Evolutionary conservation across 1,140 invertebrate genomes (phyloP), one percentile per base, ranked within the genome.

Genomic region (Platyscapa corneri): DNA sequence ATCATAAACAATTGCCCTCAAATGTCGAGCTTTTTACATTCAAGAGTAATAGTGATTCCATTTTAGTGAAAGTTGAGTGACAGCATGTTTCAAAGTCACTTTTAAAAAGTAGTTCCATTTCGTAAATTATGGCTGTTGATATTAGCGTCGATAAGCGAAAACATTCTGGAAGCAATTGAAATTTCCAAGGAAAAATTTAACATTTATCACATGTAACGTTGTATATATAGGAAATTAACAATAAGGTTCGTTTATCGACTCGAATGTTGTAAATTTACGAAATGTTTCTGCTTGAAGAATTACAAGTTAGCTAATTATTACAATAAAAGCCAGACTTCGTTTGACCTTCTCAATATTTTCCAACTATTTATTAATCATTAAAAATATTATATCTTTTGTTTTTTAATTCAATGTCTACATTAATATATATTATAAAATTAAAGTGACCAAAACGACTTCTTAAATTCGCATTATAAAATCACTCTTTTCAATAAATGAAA

Each of bases 71-170:
- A 80, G 0, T 77, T 60, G 0, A 74, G 23, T 60, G 49, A 79
- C 32, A 60, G 64, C 56, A 18, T 79, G 60, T 30, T 60, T 85
- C 6, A 37, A 53, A 82, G 78, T 53, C 67, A 65, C 42, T 10
- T 82, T 27, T 23, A 60, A 32, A 42, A 86, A 82, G 56, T 23
- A 82, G 81, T 80, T 86, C 46, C 81, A 86, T 86, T 83, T 83
- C 85, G 81, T 83, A 83, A 86, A 83, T 86, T 86, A 86, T 86
- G 81, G 82, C 81, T 83, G 82, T 76, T 83, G 85, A 30, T 67
- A 80, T 56, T 83, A 20, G 23, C 74, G 60, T 86, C 76, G 85
- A 79, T 27, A 65, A 86, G 30, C 74, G 65, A 84, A 77, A 49
- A 67, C n/a, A 64, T 18, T 84, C 42, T 70, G 72, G 81, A 83